phyloP scores from a whole-genome alignment of 2,797 vertebrate genomes.

The Sphaeramia orbicularis region DNA sequence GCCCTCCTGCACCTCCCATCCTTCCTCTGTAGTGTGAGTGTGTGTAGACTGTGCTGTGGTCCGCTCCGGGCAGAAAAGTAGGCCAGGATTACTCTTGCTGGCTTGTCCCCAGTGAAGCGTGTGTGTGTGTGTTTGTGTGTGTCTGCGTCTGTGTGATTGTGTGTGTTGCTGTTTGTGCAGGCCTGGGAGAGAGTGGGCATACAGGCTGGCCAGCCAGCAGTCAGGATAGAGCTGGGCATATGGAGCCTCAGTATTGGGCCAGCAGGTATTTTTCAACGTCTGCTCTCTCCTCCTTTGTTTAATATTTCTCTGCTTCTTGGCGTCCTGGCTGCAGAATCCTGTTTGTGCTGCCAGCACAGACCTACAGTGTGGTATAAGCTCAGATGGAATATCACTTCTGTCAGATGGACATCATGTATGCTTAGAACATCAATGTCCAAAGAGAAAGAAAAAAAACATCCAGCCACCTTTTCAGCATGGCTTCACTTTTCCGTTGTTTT shows the following conservation, averaged over 20 bases:
- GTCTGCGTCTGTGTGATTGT: slow-evolving; percentile 27
- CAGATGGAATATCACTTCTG: slow-evolving; percentile 55
- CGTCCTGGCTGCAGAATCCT: slow-evolving; percentile 64
- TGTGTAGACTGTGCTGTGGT: slow-evolving; percentile 67
- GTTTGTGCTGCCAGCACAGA: slow-evolving; percentile 66
- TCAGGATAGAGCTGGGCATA: slow-evolving; percentile 79
- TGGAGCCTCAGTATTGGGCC: slow-evolving; percentile 84
- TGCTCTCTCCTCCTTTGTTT: slow-evolving; percentile 81
- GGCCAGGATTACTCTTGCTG: slow-evolving; percentile 87
- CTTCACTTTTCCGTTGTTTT: slow-evolving; percentile 21
- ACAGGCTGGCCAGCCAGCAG: slow-evolving; percentile 77
- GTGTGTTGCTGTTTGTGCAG: slow-evolving; percentile 51
- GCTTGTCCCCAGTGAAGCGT: slow-evolving; percentile 87
- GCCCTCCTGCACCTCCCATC: slow-evolving; percentile 42
- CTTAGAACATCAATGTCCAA: slow-evolving; percentile 19
- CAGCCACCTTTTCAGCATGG: background rate
- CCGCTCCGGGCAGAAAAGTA: slow-evolving; percentile 83
- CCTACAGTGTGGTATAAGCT: slow-evolving; percentile 37
- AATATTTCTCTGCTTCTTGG: slow-evolving; percentile 74
- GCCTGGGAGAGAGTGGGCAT: slow-evolving; percentile 71
- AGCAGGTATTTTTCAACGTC: slow-evolving; percentile 86
- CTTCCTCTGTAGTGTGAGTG: slow-evolving; percentile 44
- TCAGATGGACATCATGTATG: slow-evolving; percentile 49
- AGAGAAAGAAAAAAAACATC: background rate
- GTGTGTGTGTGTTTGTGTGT: slow-evolving; percentile 61